These are phyloP conservation scores for Sylvietta virens DNA, from an alignment of 2,113 vertebrate species.

Conservation along the genomic window DNA sequence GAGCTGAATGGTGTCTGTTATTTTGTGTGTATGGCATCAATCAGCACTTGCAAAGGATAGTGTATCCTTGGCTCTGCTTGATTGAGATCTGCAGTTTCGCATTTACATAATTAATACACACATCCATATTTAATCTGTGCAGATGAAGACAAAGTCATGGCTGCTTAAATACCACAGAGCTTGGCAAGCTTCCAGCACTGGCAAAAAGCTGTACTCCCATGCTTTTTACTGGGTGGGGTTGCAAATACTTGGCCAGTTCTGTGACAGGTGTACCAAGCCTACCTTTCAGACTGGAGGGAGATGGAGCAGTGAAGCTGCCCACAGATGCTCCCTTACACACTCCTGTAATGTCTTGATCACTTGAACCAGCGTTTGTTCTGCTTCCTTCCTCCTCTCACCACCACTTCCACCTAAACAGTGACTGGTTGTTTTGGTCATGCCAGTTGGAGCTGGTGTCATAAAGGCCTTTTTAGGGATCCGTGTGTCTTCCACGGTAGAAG, in stretches of 20 bases:
- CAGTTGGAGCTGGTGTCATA: neutral
- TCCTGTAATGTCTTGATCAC: neutral
- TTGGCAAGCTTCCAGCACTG: neutral
- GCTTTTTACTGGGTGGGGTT: neutral
- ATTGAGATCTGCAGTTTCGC: conserved; percentile 13
- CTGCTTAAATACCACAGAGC: conserved; percentile 30
- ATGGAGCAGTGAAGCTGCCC: neutral
- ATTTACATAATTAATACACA: conserved; percentile 57
- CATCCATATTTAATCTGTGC: conserved; percentile 54
- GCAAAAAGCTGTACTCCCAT: neutral
- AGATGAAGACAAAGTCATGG: conserved; percentile 43
- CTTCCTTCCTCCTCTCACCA: neutral
- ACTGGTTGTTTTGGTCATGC: neutral
- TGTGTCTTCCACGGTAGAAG: neutral
- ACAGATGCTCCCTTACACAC: neutral
- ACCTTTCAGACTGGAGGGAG: neutral
- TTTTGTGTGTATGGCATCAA: neutral
- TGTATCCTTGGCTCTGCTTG: conserved; percentile 41
- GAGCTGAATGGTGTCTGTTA: neutral
- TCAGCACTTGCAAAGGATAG: conserved; percentile 37
- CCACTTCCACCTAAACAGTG: neutral
- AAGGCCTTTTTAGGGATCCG: neutral
- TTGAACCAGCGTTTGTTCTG: neutral
- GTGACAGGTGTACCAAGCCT: fast-evolving
- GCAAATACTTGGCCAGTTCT: neutral